phyloP scores from a whole-genome alignment of 1,140 invertebrate species.

The Sweltsa coloradensis region DNA sequence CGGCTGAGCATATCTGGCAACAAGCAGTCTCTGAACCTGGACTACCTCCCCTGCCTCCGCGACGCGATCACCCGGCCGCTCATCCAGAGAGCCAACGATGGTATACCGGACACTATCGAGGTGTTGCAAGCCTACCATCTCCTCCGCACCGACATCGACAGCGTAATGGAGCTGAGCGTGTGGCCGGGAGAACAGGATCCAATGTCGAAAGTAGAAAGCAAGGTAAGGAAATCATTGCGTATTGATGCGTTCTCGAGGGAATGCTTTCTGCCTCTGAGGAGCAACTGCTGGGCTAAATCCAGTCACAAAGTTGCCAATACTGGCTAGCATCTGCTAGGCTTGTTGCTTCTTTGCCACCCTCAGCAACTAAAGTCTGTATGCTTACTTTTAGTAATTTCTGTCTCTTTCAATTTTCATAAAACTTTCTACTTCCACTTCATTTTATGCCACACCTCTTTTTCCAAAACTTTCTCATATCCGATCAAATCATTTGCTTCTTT shows the following conservation, averaged over 20 bases:
- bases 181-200: conserved; percentile 72
- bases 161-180: conserved; percentile 66
- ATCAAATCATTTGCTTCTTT: no score
- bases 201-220: conserved; percentile 61
- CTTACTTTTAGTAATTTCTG: neutral
- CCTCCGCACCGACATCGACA: conserved; percentile 82
- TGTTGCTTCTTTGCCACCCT: neutral
- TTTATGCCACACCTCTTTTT: no score
- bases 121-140: conserved; percentile 75
- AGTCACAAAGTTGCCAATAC: no score
- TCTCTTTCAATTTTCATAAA: no score
- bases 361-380: neutral
- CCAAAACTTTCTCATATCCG: no score
- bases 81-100: conserved; percentile 48
- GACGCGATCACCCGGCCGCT: conserved; percentile 64
- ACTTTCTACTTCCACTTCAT: no score
- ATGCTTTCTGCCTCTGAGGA: neutral
- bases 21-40: conserved; percentile 62
- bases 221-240: conserved; percentile 48
- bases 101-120: conserved; percentile 57
- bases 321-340: no score
- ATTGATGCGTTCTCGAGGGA: neutral
- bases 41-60: conserved; percentile 66
- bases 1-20: conserved; percentile 63
- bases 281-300: neutral